Base-by-base conservation (phyloP, 2,888 invertebrate genomes). In the Cyclophora albipunctata region DNA sequence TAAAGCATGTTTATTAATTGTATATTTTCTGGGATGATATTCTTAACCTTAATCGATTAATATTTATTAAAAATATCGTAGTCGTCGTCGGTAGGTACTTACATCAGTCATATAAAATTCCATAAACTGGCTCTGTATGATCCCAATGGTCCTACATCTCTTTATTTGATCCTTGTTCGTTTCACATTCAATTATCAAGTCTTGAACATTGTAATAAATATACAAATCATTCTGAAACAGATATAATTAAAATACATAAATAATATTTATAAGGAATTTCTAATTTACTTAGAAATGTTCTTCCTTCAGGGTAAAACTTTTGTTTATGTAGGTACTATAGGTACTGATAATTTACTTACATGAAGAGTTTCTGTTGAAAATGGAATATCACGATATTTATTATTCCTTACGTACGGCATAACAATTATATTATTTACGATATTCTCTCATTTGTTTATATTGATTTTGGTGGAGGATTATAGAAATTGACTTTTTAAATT, bases 111-210 rank as follows among this genome's bases (percentile, higher is more conserved):
- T 57, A 61, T 62, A 75, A 59, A 76, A 81, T 42, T 69, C 58
- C 0, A 84, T 85, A 57, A 74, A 54, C 33, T 65, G 34, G 60
- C 82, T 84, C 51, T 75, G 67, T 33, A 85, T 48, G 46, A 84
- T 66, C 33, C 84, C 86, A 56, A 85, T 54, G 7, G 82, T 79
- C 49, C 84, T 72, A 51, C 80, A 77, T 58, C 67, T 77, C 2
- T 70, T 50, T 40, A 68, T 50, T n/a, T 60, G 55, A 40, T 73
- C 66, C 50, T 57, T 63, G 43, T 57, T 48, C 7, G 50, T 35
- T 54, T 66, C 57, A 59, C 69, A 71, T 53, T 64, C 69, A 7
- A 42, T 51, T 33, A 59, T 40, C 49, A 85, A 58, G 7, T 76
- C 64, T 34, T 58, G 53, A 4, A 84, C 50, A 47, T 60, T 67